Percentiles rank a stretch among this genome's conserved stretches.
Conservation (phyloP, 2,113 vertebrate species). For the Nerophis ophidion region DNA sequence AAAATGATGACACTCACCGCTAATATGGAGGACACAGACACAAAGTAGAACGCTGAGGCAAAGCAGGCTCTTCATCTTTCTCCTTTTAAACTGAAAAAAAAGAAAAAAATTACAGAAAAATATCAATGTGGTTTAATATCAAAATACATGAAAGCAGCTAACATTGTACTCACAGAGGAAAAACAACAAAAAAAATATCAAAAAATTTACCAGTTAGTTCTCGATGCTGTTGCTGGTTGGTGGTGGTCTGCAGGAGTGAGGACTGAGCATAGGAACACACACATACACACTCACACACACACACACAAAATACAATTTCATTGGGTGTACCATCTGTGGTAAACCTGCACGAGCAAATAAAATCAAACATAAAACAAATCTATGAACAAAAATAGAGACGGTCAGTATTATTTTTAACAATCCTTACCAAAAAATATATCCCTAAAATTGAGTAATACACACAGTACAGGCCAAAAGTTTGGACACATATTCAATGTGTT, state of each 20-base stretch:
- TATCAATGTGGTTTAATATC: background rate
- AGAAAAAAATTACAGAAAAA: background rate
- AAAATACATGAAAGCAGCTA: background rate
- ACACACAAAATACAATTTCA: too few species aligned
- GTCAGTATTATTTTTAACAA: too few species aligned
- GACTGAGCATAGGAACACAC: background rate
- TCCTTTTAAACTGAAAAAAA: conserved; percentile 10
- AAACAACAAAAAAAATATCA: too few species aligned
- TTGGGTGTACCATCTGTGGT: too few species aligned
- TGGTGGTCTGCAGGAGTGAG: conserved; percentile 27
- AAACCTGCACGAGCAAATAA: too few species aligned
- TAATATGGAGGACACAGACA: conserved; percentile 41
- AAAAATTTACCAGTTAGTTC: background rate
- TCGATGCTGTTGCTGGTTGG: conserved; percentile 22
- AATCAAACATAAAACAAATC: too few species aligned
- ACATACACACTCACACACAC: too few species aligned
- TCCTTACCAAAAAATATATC: too few species aligned
- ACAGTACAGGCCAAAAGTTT: too few species aligned
- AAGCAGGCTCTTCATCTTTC: conserved; percentile 63
- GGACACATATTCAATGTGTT: too few species aligned
- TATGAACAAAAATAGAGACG: too few species aligned
- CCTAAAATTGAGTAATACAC: too few species aligned
- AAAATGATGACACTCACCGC: conserved; percentile 50
- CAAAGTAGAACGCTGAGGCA: conserved; percentile 50
- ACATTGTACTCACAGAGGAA: background rate